Percentiles rank a stretch among this genome's conserved stretches.
These are phyloP conservation scores for Matsumyia berberina DNA, from an alignment of 2,888 invertebrate genomes.

Conservation along the genomic window DNA sequence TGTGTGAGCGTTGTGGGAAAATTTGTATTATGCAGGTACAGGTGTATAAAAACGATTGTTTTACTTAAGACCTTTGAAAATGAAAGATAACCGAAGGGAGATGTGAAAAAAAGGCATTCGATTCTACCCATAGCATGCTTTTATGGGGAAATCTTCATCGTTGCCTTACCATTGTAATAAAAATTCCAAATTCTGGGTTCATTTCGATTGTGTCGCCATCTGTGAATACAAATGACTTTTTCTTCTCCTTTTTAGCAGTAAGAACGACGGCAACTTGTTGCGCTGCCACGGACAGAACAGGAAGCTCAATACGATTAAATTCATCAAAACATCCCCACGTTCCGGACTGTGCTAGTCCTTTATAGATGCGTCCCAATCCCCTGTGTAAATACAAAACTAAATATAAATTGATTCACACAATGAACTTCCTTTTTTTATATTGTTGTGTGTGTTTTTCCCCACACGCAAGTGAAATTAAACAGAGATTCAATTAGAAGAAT, in stretches of 20 bases:
- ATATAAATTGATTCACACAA: conserved; percentile 63
- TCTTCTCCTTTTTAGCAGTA: conserved; percentile 96
- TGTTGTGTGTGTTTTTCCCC: neutral
- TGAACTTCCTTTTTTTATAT: conserved; percentile 40
- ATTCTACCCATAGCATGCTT: too few relatives aligned
- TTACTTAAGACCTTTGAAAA: too few relatives aligned
- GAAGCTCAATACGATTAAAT: conserved; percentile 97
- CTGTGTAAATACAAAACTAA: conserved; percentile 84
- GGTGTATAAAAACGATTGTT: neutral
- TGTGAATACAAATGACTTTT: conserved; percentile 95
- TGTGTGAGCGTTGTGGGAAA: neutral
- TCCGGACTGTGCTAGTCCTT: conserved; percentile 97
- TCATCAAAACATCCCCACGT: conserved; percentile 99
- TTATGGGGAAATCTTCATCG: too few relatives aligned
- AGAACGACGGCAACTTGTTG: conserved; percentile 98
- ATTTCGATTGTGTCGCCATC: conserved; percentile 96
- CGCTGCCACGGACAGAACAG: conserved; percentile 97
- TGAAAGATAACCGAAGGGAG: too few relatives aligned
- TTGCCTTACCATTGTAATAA: conserved; percentile 94
- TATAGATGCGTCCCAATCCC: conserved; percentile 97
- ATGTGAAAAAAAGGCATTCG: too few relatives aligned
- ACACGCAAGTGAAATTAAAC: conserved; percentile 26
- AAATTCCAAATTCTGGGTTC: conserved; percentile 98
- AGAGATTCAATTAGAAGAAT: conserved; percentile 70
- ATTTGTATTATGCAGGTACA: neutral